These are phyloP conservation scores for Troides helena DNA, from an alignment of 2,888 invertebrate genomes.

Conservation along the genomic window DNA sequence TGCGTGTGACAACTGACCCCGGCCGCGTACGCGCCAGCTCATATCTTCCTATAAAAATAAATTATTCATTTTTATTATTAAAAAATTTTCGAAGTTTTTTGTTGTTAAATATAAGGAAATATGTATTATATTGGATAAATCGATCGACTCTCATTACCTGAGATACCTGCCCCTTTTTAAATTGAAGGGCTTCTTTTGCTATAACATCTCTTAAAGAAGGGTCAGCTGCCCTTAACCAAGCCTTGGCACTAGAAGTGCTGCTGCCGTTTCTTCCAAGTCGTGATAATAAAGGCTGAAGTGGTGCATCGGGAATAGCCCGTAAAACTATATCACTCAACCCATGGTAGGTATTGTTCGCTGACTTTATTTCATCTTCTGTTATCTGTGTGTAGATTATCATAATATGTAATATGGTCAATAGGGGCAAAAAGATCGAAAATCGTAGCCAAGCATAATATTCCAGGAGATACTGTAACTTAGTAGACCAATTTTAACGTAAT, in stretches of 20 bases:
- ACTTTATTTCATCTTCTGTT: constrained; percentile 84
- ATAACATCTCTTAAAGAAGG: constrained; percentile 89
- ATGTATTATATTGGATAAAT: not conserved
- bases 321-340: constrained; percentile 90
- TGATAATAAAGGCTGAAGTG: constrained; percentile 87
- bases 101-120: too few relatives aligned
- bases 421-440: too few relatives aligned
- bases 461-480: too few relatives aligned
- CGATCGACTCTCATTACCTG: constrained; percentile 51
- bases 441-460: too few relatives aligned
- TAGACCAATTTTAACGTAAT: too few relatives aligned
- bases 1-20: constrained; percentile 84
- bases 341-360: constrained; percentile 85
- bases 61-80: not conserved
- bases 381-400: constrained; percentile 69
- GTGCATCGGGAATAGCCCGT: constrained; percentile 88
- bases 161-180: constrained; percentile 82
- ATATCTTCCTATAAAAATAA: constrained; percentile 82
- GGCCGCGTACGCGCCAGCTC: constrained; percentile 86
- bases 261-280: constrained; percentile 82
- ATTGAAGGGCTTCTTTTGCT: constrained; percentile 92
- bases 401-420: not conserved
- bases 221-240: constrained; percentile 87
- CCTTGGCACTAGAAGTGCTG: constrained; percentile 79
- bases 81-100: not conserved